Evolutionary conservation across 2,113 vertebrate genomes (phyloP).

Genomic region (Pachyramphus minor): DNA sequence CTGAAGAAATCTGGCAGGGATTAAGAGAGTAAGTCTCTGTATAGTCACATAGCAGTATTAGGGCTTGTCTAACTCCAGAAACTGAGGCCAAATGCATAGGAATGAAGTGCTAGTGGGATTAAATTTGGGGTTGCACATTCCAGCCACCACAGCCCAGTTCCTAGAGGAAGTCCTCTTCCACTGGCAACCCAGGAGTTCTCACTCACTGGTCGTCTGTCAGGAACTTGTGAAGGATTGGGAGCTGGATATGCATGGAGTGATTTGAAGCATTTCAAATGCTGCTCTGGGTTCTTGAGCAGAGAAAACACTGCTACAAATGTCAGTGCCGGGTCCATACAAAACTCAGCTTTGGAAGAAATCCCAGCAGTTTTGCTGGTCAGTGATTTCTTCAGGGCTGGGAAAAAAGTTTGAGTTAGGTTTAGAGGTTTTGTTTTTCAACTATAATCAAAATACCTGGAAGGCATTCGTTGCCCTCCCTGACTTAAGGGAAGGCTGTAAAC

Average conservation of each 20-base stretch:
- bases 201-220: fast-evolving
- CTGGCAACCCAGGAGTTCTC: fast-evolving
- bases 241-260: fast-evolving
- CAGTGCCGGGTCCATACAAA: background rate
- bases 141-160: background rate
- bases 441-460: background rate
- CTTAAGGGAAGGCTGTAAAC: background rate
- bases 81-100: background rate
- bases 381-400: background rate
- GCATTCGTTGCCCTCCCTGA: background rate
- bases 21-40: background rate
- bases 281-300: background rate
- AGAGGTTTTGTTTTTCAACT: background rate
- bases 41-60: background rate
- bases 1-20: background rate
- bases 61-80: background rate
- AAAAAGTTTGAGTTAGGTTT: background rate
- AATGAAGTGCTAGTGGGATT: background rate
- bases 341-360: background rate
- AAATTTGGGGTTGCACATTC: background rate
- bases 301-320: background rate
- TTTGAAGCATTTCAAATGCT: background rate
- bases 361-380: background rate
- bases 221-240: fast-evolving
- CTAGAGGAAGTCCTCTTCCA: background rate